A percentile compares a stretch with the other conserved stretches of the same genome.
Evolutionary conservation across 92 coral and sea anemone genomes (phyloP).

Genomic region (Plumapathes pennacea): DNA sequence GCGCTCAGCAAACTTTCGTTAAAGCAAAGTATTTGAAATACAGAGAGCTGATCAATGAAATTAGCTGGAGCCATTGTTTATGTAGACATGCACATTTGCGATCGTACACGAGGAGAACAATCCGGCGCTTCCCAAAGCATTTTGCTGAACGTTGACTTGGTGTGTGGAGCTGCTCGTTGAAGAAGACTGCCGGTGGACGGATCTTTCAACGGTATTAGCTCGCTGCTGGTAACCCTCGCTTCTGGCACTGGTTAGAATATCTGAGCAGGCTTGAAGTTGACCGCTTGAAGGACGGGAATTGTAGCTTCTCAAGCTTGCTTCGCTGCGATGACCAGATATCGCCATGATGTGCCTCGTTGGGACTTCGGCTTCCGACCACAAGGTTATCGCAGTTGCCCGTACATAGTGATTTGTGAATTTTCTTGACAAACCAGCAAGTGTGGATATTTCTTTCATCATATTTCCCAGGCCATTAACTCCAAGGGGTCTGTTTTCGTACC

Average conservation of each 20-base stretch:
- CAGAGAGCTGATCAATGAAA: too few relatives aligned
- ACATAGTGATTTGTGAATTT: not conserved
- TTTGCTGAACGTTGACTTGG: too few relatives aligned
- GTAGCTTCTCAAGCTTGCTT: constrained; percentile 7
- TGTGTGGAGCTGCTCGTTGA: too few relatives aligned
- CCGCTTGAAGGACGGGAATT: not conserved
- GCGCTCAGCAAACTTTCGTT: too few relatives aligned
- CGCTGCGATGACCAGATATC: constrained; percentile 5
- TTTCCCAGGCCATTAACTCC: constrained; percentile 10
- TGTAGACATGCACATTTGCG: too few relatives aligned
- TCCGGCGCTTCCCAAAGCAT: too few relatives aligned
- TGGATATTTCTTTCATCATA: constrained; percentile 37
- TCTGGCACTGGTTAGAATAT: not conserved
- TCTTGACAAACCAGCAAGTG: not conserved
- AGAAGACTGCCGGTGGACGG: too few relatives aligned
- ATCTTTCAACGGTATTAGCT: too few relatives aligned
- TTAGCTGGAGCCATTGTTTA: too few relatives aligned
- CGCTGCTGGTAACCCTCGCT: constrained; percentile 1
- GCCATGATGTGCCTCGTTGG: constrained; percentile 4
- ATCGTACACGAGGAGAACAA: too few relatives aligned
- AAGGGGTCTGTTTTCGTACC: constrained; percentile 27
- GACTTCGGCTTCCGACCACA: constrained; percentile 10
- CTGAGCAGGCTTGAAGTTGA: not conserved
- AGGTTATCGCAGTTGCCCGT: constrained; percentile 11
- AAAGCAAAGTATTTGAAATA: too few relatives aligned